phyloP scores from a whole-genome alignment of 2,888 invertebrate species.

The Aricia artaxerxes region DNA sequence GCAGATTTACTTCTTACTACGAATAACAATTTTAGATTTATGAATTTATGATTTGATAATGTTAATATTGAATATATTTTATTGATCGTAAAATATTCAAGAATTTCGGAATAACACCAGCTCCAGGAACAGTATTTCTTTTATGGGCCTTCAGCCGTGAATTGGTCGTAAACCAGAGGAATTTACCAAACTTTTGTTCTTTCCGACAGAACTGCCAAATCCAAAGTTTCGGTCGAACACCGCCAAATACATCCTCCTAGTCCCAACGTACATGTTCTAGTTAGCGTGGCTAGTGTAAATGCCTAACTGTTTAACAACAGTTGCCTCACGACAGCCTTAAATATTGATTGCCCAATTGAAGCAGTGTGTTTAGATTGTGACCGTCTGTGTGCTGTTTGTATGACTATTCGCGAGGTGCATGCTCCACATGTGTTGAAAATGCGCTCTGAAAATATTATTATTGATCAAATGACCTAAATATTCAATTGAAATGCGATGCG shows the following conservation, averaged over 20 bases:
- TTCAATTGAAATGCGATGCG: not conserved
- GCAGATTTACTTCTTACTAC: not conserved
- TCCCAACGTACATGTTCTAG: not conserved
- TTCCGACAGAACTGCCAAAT: too few species aligned
- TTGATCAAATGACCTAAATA: constrained; percentile 9
- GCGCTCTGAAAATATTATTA: constrained; percentile 8
- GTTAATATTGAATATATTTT: not conserved
- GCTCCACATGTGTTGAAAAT: not conserved
- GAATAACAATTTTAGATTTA: too few species aligned
- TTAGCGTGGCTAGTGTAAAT: constrained; percentile 13
- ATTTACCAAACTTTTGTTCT: too few species aligned
- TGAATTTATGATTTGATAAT: too few species aligned
- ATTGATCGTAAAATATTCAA: too few species aligned
- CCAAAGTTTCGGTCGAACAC: too few species aligned
- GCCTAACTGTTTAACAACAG: constrained; percentile 9
- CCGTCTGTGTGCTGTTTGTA: constrained; percentile 33
- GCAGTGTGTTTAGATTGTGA: constrained; percentile 36
- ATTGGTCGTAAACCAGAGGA: not conserved
- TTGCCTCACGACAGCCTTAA: constrained; percentile 30
- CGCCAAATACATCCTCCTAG: too few species aligned
- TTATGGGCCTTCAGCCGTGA: not conserved
- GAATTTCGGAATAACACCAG: not conserved
- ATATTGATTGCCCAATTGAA: constrained; percentile 35
- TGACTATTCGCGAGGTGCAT: constrained; percentile 32
- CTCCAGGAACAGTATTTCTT: not conserved